phyloP scores from a whole-genome alignment of 2,888 invertebrate species.

The Cabera pusaria region DNA sequence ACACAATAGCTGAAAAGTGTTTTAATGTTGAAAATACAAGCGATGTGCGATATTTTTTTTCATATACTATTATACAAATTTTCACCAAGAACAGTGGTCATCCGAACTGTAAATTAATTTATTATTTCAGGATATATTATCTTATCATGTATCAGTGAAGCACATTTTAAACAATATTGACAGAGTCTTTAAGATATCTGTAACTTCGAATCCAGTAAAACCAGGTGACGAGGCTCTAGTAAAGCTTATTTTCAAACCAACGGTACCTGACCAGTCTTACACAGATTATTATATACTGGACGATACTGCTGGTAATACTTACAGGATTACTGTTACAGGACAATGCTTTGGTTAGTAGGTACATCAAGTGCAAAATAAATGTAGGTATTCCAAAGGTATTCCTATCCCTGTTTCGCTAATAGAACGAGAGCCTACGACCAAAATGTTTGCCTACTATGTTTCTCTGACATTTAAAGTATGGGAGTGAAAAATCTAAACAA shows the following conservation, averaged over 20 bases:
- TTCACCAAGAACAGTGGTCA: too few relatives aligned
- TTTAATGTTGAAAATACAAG: conserved; percentile 53
- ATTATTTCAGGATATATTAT: conserved; percentile 44
- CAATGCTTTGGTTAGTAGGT: conserved; percentile 64
- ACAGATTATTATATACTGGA: conserved; percentile 71
- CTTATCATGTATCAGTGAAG: conserved; percentile 61
- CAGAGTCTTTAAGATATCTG: conserved; percentile 59
- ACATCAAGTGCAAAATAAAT: too few relatives aligned
- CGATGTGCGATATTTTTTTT: conserved; percentile 43
- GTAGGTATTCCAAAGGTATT: too few relatives aligned
- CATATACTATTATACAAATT: too few relatives aligned
- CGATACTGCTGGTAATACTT: conserved; percentile 57
- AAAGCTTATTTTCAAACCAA: conserved; percentile 58
- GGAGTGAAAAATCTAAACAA: too few relatives aligned
- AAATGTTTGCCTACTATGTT: too few relatives aligned
- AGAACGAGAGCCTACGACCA: too few relatives aligned
- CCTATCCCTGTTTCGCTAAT: too few relatives aligned
- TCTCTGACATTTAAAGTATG: too few relatives aligned
- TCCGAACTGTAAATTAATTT: too few relatives aligned
- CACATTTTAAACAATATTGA: conserved; percentile 67
- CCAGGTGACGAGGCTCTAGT: conserved; percentile 53
- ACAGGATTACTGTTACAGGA: conserved; percentile 62
- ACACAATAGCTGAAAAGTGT: conserved; percentile 52
- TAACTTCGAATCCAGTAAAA: conserved; percentile 52
- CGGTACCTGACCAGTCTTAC: conserved; percentile 60